Percentiles rank a stretch among this genome's conserved stretches.
Evolutionary conservation across 2,113 vertebrate species (phyloP).

Genomic region (Chaetorhynchus papuensis): DNA sequence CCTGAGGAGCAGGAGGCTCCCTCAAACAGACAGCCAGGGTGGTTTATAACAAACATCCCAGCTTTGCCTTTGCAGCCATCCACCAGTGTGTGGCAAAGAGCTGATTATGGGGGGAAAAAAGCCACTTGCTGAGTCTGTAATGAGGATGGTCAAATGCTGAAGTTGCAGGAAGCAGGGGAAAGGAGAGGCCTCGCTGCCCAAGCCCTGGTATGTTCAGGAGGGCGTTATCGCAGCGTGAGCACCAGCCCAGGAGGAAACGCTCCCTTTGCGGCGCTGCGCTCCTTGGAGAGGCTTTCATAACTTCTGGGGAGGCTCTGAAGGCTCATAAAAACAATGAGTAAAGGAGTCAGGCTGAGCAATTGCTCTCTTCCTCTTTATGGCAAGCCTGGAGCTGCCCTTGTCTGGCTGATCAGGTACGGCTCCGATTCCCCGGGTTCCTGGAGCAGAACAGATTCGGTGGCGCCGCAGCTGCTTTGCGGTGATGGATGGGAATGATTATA

Average conservation of each 20-base stretch:
- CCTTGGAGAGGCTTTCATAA: neutral
- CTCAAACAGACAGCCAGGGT: neutral
- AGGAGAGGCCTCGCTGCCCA: neutral
- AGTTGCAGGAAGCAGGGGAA: neutral
- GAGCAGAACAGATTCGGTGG: neutral
- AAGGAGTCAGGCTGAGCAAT: neutral
- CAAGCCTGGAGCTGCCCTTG: neutral
- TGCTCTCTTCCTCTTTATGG: neutral
- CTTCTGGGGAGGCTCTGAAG: neutral
- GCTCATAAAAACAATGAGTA: neutral
- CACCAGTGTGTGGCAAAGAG: neutral
- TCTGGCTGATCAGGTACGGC: neutral
- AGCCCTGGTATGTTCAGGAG: neutral
- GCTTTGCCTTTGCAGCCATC: neutral
- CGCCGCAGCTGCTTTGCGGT: neutral
- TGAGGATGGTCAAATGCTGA: neutral
- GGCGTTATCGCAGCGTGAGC: accelerated
- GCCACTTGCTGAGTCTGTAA: neutral
- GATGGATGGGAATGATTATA: neutral
- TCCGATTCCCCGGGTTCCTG: neutral
- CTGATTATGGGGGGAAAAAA: neutral
- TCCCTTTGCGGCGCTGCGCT: accelerated
- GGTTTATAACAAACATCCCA: neutral
- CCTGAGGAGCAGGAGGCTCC: neutral
- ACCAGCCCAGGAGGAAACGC: neutral